A percentile compares a stretch with the other conserved stretches of the same genome.
These are phyloP conservation scores for Sympetrum striolatum DNA, from an alignment of 2,888 invertebrate genomes.

Conservation along the genomic window DNA sequence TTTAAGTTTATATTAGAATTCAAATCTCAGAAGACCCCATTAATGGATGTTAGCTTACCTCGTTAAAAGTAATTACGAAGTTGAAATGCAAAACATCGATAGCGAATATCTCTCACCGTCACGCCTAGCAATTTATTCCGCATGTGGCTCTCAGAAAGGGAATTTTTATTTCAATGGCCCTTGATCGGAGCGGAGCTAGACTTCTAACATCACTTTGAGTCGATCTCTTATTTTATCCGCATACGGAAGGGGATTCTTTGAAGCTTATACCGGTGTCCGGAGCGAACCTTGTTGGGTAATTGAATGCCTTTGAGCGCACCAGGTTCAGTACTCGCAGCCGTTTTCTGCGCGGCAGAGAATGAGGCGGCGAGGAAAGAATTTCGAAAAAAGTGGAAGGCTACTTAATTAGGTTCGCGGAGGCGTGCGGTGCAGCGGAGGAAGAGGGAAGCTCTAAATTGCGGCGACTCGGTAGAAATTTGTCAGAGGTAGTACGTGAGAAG, in stretches of 20 bases:
- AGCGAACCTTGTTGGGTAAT: not conserved
- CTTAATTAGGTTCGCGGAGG: not conserved
- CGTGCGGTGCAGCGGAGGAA: not conserved
- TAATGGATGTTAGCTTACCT: too few species aligned
- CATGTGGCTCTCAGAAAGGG: not conserved
- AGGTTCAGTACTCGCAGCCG: not conserved
- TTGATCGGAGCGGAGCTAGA: not conserved
- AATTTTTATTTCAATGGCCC: not conserved
- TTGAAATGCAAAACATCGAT: too few species aligned
- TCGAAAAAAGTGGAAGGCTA: not conserved
- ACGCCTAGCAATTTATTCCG: not conserved
- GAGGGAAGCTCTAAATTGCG: not conserved
- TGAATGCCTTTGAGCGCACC: not conserved
- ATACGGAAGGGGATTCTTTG: not conserved
- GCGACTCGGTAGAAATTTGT: not conserved
- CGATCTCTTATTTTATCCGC: not conserved
- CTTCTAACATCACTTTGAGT: not conserved
- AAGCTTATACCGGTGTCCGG: not conserved
- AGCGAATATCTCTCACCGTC: too few species aligned
- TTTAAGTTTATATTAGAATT: too few species aligned
- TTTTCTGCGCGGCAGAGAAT: not conserved
- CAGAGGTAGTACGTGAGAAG: not conserved
- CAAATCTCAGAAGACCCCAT: too few species aligned
- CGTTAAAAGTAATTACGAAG: too few species aligned
- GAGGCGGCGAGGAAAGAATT: not conserved